Evolutionary conservation across 2,797 vertebrate species (phyloP).

Genomic region (Benthosema pterotum): DNA sequence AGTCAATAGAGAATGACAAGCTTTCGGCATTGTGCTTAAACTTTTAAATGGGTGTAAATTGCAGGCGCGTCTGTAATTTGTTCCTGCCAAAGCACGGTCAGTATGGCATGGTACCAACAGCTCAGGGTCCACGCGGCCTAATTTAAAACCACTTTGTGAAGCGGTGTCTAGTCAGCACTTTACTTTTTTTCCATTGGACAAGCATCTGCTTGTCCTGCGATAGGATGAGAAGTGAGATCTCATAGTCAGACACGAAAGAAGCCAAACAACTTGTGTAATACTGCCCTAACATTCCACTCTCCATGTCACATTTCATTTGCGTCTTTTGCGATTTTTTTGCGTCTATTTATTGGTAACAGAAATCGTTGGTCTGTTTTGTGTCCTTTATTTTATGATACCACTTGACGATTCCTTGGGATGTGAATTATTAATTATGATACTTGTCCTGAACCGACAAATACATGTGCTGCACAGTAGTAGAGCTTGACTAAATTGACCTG

Average conservation of each 20-base stretch:
- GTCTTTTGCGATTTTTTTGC: too few species aligned
- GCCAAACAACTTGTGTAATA: conserved; percentile 2
- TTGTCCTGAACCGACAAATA: too few species aligned
- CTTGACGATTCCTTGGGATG: too few species aligned
- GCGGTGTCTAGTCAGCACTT: conserved; percentile 13
- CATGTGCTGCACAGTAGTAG: too few species aligned
- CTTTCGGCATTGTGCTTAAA: conserved; percentile 12
- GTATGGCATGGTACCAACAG: conserved; percentile 21
- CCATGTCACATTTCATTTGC: not conserved
- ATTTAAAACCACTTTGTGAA: conserved; percentile 41
- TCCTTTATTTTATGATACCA: not conserved
- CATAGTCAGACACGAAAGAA: not conserved
- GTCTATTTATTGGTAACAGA: too few species aligned
- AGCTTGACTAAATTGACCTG: too few species aligned
- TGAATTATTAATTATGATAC: too few species aligned
- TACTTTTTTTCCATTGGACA: conserved; percentile 12
- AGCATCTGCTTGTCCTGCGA: conserved; percentile 25
- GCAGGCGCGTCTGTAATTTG: conserved; percentile 28
- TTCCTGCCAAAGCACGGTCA: conserved; percentile 31
- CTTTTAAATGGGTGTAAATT: conserved; percentile 39
- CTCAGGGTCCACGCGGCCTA: conserved; percentile 29
- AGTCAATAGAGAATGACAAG: not conserved
- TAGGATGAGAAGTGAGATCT: not conserved
- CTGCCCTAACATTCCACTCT: not conserved
- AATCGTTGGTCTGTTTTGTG: not conserved